phyloP scores from a whole-genome alignment of 2,888 invertebrate genomes.

The Sturmia bella region DNA sequence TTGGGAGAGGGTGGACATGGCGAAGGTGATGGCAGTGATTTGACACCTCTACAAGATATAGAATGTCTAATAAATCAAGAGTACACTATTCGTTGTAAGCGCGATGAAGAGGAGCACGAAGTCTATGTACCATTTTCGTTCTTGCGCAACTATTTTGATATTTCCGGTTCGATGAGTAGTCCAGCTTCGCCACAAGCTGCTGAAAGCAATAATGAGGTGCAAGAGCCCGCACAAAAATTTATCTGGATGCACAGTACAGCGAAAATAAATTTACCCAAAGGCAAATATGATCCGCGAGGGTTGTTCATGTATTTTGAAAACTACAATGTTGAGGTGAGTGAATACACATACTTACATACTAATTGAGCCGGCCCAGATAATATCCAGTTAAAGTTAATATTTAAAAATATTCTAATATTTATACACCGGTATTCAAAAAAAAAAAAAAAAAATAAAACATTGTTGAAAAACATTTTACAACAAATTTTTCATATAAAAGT shows the following conservation, averaged over 20 bases:
- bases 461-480: too few relatives aligned
- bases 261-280: conserved; percentile 93
- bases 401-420: too few relatives aligned
- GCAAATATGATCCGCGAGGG: conserved; percentile 93
- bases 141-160: conserved; percentile 96
- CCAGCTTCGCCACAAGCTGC: conserved; percentile 54
- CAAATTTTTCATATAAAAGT: too few relatives aligned
- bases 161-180: conserved; percentile 89
- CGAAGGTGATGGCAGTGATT: conserved; percentile 30
- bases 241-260: conserved; percentile 98
- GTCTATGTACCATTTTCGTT: conserved; percentile 96
- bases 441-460: too few relatives aligned
- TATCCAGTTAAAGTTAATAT: neutral
- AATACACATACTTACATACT: neutral
- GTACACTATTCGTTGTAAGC: conserved; percentile 89
- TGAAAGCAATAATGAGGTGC: conserved; percentile 69
- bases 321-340: conserved; percentile 94
- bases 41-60: conserved; percentile 84
- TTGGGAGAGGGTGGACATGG: conserved; percentile 36
- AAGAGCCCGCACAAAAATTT: conserved; percentile 86
- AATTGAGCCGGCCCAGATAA: neutral
- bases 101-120: conserved; percentile 88
- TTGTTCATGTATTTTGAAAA: conserved; percentile 98
- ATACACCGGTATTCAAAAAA: too few relatives aligned
- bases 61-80: conserved; percentile 95